Evolutionary conservation across 2,113 vertebrate species (phyloP).

Genomic region (Gobio gobio): DNA sequence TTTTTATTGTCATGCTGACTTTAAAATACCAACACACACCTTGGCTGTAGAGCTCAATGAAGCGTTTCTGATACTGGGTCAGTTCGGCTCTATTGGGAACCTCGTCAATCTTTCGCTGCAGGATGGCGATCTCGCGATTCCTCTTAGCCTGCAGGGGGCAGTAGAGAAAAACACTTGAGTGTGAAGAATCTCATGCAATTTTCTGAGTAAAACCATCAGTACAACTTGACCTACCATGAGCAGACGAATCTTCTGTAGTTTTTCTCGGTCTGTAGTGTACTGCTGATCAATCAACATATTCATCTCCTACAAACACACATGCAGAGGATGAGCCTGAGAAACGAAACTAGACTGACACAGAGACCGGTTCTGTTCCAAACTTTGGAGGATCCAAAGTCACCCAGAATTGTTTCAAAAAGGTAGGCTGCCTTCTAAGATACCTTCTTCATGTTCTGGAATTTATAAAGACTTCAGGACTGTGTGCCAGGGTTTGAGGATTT

Average conservation of each 20-base stretch:
- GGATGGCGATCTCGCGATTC: slow-evolving; percentile 95
- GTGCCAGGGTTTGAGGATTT: too few species aligned
- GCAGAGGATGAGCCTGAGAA: background rate
- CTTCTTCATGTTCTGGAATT: background rate
- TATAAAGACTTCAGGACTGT: too few species aligned
- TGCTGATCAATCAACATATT: slow-evolving; percentile 85
- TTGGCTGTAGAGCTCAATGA: slow-evolving; percentile 97
- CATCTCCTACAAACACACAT: slow-evolving; percentile 78
- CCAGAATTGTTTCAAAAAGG: background rate
- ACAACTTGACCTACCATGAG: slow-evolving; percentile 82
- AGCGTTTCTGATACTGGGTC: slow-evolving; percentile 98
- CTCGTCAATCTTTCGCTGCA: slow-evolving; percentile 97
- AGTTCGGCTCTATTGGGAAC: slow-evolving; percentile 95
- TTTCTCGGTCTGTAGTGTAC: slow-evolving; percentile 87
- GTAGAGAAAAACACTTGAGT: slow-evolving; percentile 6
- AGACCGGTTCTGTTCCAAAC: background rate
- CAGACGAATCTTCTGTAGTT: slow-evolving; percentile 93
- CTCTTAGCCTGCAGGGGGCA: slow-evolving; percentile 84
- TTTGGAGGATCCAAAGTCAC: background rate
- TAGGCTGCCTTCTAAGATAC: background rate
- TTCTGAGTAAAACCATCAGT: background rate
- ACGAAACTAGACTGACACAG: background rate
- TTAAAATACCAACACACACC: slow-evolving; percentile 66
- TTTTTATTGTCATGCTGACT: too few species aligned
- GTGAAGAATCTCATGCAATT: background rate